Evolutionary conservation across 2,797 vertebrate genomes (phyloP).

Genomic region (Trichosurus vulpecula): DNA sequence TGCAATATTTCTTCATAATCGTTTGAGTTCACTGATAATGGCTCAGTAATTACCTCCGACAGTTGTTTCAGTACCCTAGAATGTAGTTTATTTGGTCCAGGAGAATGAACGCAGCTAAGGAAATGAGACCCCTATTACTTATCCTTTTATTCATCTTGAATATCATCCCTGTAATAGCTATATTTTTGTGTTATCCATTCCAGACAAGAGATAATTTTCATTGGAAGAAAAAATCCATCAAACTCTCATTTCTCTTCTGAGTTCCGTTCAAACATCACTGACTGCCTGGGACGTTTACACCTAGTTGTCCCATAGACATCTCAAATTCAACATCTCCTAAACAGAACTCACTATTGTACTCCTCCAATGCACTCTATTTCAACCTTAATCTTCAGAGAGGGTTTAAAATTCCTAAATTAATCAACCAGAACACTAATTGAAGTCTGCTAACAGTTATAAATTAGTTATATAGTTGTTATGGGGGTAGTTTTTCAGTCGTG

Average conservation of each 20-base stretch:
- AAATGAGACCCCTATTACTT: background rate
- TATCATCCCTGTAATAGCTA: background rate
- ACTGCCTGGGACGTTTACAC: background rate
- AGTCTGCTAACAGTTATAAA: background rate
- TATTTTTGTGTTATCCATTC: background rate
- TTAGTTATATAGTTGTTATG: background rate
- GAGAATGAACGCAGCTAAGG: background rate
- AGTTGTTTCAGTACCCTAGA: background rate
- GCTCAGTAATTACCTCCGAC: background rate
- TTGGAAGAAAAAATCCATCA: background rate
- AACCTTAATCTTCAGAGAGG: background rate
- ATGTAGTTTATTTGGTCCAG: background rate
- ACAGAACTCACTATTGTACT: background rate
- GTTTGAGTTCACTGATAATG: background rate
- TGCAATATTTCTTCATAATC: background rate
- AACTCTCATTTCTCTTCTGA: background rate
- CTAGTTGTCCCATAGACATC: background rate
- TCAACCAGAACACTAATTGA: background rate
- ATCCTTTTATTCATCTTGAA: background rate
- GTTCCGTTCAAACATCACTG: background rate
- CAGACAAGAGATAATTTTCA: background rate
- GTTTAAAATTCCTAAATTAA: slow-evolving; percentile 11
- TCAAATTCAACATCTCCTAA: background rate
- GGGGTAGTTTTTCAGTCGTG: background rate
- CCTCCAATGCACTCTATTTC: background rate